Conservation (phyloP, 2,888 invertebrate genomes). For the Bombylius discolor region DNA sequence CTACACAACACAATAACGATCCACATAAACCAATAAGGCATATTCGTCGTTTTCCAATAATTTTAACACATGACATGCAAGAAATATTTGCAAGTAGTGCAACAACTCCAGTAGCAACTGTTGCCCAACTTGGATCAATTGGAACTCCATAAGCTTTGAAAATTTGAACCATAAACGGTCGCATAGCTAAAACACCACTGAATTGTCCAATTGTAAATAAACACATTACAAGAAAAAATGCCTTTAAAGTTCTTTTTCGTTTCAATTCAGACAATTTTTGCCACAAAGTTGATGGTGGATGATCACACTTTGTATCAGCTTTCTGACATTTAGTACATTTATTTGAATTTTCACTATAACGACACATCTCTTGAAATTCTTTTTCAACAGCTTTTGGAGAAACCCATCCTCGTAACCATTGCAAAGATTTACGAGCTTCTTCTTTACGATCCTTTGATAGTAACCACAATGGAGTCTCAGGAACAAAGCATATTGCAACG, state of each 20-base stretch:
- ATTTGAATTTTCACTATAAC: slow-evolving; percentile 15
- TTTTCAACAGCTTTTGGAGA: slow-evolving; percentile 15
- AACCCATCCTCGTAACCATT: slow-evolving; percentile 39
- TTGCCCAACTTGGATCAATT: slow-evolving; percentile 36
- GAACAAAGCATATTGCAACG: slow-evolving; percentile 42
- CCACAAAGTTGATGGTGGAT: slow-evolving; percentile 24
- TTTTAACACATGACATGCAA: slow-evolving; percentile 35
- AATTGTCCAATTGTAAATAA: slow-evolving; percentile 43
- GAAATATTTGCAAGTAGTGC: slow-evolving; percentile 36
- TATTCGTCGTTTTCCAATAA: slow-evolving; percentile 40
- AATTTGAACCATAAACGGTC: slow-evolving; percentile 44
- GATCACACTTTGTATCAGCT: slow-evolving; percentile 18
- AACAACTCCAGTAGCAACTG: slow-evolving; percentile 41
- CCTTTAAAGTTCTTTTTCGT: slow-evolving; percentile 41
- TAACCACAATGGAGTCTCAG: slow-evolving; percentile 48
- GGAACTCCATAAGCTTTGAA: slow-evolving; percentile 33
- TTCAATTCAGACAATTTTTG: slow-evolving; percentile 30
- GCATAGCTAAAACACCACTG: slow-evolving; percentile 40
- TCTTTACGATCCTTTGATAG: slow-evolving; percentile 42
- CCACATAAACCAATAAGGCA: slow-evolving; percentile 37
- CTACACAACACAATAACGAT: slow-evolving; percentile 33
- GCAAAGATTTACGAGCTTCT: slow-evolving; percentile 42
- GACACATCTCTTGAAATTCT: slow-evolving; percentile 16
- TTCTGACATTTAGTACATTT: slow-evolving; percentile 16
- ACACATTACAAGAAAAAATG: slow-evolving; percentile 40